These are phyloP conservation scores for Rhipidura dahli DNA, from an alignment of 2,113 vertebrate genomes.

Conservation along the genomic window DNA sequence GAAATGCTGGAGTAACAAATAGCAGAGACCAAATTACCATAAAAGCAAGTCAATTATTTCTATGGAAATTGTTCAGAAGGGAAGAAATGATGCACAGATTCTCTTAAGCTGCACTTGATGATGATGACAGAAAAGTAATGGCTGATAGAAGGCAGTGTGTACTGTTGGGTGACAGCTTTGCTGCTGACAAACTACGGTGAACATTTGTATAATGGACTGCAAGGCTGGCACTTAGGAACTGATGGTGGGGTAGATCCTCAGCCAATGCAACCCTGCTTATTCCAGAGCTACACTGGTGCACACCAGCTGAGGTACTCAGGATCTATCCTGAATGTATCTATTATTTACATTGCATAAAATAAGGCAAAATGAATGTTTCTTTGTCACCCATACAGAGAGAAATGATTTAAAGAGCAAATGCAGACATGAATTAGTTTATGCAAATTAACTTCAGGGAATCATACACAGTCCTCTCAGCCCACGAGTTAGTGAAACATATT, in stretches of 20 bases:
- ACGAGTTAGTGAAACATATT: background rate
- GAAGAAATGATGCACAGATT: constrained; percentile 11
- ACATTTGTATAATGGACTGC: background rate
- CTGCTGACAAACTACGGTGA: background rate
- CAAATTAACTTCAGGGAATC: background rate
- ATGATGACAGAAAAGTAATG: constrained; percentile 36
- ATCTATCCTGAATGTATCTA: background rate
- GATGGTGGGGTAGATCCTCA: background rate
- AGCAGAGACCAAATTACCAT: constrained; percentile 4
- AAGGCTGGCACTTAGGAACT: background rate
- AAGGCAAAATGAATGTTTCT: constrained; percentile 23
- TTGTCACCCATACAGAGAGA: background rate
- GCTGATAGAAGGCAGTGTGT: constrained; percentile 20
- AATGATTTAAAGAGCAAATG: constrained; percentile 14
- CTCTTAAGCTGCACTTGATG: constrained; percentile 11
- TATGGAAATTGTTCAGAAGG: constrained; percentile 16
- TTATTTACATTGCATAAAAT: background rate
- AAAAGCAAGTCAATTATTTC: constrained; percentile 57
- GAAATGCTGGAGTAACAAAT: constrained; percentile 36
- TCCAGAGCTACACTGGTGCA: background rate
- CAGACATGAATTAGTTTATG: background rate
- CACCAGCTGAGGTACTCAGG: background rate
- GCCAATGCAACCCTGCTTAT: background rate
- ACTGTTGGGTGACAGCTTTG: constrained; percentile 43
- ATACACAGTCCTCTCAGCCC: background rate